Percentiles rank a stretch among this genome's conserved stretches.
phyloP scores from a whole-genome alignment of 1,140 invertebrate genomes.

The Platyscapa corneri region DNA sequence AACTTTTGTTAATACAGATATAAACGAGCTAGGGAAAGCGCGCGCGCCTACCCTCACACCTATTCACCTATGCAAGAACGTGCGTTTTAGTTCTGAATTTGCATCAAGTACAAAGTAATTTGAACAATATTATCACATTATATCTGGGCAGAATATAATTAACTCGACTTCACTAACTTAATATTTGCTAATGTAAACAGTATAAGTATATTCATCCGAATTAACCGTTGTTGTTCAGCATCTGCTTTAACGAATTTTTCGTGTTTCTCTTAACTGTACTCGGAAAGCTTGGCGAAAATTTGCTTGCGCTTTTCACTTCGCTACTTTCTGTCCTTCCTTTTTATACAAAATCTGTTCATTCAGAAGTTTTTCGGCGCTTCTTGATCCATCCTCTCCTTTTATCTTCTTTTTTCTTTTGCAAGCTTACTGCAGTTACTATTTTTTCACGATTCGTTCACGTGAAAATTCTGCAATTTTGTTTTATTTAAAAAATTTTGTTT shows the following conservation, averaged over 20 bases:
- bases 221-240: neutral
- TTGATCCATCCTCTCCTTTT: neutral
- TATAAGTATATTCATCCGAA: neutral
- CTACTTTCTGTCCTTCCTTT: neutral
- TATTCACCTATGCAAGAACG: neutral
- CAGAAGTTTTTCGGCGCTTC: neutral
- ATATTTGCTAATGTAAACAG: neutral
- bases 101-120: neutral
- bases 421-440: neutral
- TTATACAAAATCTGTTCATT: neutral
- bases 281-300: neutral
- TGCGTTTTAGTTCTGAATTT: neutral
- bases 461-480: neutral
- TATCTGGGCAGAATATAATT: conserved; percentile 17
- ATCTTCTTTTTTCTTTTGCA: neutral
- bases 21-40: no score
- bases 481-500: no score
- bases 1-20: neutral
- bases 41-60: no score
- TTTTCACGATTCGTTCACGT: neutral
- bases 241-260: neutral
- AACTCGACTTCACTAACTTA: conserved; percentile 20
- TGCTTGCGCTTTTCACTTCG: neutral
- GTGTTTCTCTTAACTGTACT: neutral
- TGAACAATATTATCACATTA: conserved; percentile 4